Base-by-base conservation (phyloP, 2,888 invertebrate genomes). In the Yponomeuta plumbellus region DNA sequence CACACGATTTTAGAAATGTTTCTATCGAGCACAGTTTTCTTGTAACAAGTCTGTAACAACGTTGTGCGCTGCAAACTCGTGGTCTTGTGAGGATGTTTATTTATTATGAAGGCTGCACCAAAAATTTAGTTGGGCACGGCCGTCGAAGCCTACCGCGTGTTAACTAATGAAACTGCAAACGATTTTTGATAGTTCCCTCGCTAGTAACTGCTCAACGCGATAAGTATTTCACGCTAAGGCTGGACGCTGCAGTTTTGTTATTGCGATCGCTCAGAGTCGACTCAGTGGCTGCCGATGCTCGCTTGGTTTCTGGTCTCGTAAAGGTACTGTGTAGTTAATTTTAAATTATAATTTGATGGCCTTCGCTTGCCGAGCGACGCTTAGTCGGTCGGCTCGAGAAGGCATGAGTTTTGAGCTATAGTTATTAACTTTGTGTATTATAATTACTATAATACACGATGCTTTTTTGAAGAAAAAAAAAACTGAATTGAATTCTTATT, bases 401-500 rank as follows among this genome's bases (percentile, higher is more conserved):
- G 78, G 82, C 86, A 80, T 81, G 85, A 78, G 79, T 80, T 79
- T 82, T 84, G 83, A 86, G 84, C 83, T 87, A 81, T 87, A 87
- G 85, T 83, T 86, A 83, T 81, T 86, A 88, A 87, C 84, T 84
- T 85, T 89, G 80, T 85, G 85, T 89, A 88, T 86, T 86, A 86
- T 34, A 61, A 11, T 34, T 34, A 34, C 0, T 61, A n/a, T 87
- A 86, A 85, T 87, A 88, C 88, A 86, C 80, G 81, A 85, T 86
- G 90, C 90, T 90, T 88, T 89, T 83, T 34, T 34, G 34, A 34
- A 34, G n/a, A n/a, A 34, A 34, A 34, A 80, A 87, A 87, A 87
- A 88, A 86, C 85, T 86, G 86, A 88, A 87, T 87, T 87, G 86
- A 88, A 88, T 84, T 88, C 86, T 90, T 88, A 89, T 88, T 85